phyloP scores from a whole-genome alignment of 1,140 invertebrate species.

The Polypedilum vanderplanki region DNA sequence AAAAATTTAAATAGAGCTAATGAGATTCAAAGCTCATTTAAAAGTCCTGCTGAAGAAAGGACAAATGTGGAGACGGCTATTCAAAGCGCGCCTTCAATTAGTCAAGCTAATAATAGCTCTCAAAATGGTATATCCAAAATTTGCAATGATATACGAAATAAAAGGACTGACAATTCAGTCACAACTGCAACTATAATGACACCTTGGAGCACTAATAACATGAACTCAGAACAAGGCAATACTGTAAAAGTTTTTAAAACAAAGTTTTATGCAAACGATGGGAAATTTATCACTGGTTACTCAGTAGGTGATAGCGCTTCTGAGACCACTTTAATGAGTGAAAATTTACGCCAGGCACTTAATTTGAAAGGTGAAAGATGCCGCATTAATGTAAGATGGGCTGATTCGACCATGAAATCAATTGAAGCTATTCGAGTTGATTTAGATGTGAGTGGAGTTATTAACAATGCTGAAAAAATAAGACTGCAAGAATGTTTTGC shows the following conservation, averaged over 20 bases:
- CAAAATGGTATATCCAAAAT: neutral
- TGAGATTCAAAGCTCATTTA: too few species aligned
- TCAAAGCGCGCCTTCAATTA: neutral
- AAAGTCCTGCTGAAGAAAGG: neutral
- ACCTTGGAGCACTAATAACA: neutral
- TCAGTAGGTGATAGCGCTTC: neutral
- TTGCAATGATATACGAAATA: neutral
- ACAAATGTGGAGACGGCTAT: neutral
- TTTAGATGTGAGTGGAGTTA: neutral
- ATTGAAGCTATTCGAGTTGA: neutral
- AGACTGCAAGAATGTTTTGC: neutral
- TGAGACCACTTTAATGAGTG: neutral
- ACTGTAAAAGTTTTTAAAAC: neutral
- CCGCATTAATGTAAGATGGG: neutral
- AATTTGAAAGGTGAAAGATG: neutral
- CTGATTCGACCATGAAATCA: neutral
- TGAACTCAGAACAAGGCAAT: neutral
- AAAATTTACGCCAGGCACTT: neutral
- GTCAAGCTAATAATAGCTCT: too few species aligned
- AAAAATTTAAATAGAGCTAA: neutral
- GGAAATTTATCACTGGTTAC: neutral
- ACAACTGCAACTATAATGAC: too few species aligned
- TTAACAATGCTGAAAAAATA: neutral
- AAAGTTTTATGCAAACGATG: neutral
- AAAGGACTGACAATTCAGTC: too few species aligned